A percentile compares a stretch with the other conserved stretches of the same genome.
These are phyloP conservation scores for Sinocyclocheilus rhinocerous DNA, from an alignment of 2,113 vertebrate genomes.

Conservation along the genomic window DNA sequence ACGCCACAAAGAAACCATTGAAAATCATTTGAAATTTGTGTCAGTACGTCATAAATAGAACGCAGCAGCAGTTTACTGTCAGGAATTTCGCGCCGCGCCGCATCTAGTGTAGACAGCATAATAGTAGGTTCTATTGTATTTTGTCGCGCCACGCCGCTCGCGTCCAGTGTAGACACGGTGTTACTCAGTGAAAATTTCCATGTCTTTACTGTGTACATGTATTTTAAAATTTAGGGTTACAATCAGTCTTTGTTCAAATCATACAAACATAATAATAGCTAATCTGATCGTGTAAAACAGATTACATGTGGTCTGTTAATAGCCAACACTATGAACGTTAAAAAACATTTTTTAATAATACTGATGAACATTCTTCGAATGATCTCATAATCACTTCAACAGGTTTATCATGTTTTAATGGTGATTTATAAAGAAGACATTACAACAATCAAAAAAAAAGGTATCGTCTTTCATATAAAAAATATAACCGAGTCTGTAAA, in stretches of 20 bases:
- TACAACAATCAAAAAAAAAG: conserved; percentile 32
- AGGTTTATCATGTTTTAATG: conserved; percentile 33
- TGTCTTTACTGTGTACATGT: background rate
- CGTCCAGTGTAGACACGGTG: too few species aligned
- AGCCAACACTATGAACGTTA: background rate
- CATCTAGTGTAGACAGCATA: too few species aligned
- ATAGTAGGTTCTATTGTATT: too few species aligned
- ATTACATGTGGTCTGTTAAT: background rate
- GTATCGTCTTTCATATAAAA: conserved; percentile 56
- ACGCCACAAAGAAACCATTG: too few species aligned
- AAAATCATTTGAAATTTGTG: too few species aligned
- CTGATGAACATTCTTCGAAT: background rate
- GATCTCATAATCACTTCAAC: background rate
- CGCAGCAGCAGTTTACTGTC: too few species aligned
- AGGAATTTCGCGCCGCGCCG: too few species aligned
- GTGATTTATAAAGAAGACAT: conserved; percentile 35
- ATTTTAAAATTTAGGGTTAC: background rate
- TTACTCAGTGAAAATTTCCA: background rate
- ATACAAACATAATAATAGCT: background rate
- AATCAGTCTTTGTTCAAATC: too few species aligned
- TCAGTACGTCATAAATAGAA: too few species aligned
- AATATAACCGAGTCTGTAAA: conserved; percentile 73
- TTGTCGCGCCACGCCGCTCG: too few species aligned
- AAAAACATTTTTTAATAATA: background rate
- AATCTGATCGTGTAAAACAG: background rate